A percentile compares a stretch with the other conserved stretches of the same genome.
Evolutionary conservation across 2,113 vertebrate species (phyloP).

Genomic region (Syngnathus scovelli): DNA sequence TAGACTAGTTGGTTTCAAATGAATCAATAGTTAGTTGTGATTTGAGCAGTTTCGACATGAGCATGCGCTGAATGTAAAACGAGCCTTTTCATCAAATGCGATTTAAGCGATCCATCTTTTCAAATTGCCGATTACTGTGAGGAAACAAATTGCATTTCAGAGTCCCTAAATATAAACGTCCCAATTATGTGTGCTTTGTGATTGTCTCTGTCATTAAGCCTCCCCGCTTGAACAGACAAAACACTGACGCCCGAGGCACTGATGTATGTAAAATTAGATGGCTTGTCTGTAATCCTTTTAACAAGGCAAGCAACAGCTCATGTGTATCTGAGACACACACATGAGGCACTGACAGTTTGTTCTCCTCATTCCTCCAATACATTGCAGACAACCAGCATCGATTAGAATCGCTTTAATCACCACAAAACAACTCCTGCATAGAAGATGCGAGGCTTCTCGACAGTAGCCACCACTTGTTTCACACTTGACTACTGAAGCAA

Average conservation of each 20-base stretch:
- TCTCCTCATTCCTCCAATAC: slow-evolving; percentile 32
- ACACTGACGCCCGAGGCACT: slow-evolving; percentile 24
- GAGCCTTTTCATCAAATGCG: not conserved
- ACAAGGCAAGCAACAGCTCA: slow-evolving; percentile 35
- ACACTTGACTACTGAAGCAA: slow-evolving; percentile 3
- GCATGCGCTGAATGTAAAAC: not conserved
- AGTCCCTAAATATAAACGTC: slow-evolving; percentile 14
- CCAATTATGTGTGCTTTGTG: slow-evolving; percentile 28
- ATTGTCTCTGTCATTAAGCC: slow-evolving; percentile 37
- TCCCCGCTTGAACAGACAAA: slow-evolving; percentile 41
- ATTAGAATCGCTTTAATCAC: slow-evolving; percentile 42
- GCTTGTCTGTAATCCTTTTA: slow-evolving; percentile 43
- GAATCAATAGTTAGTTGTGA: not conserved
- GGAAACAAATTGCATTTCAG: slow-evolving; percentile 16
- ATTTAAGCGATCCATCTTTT: not conserved
- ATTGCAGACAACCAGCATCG: slow-evolving; percentile 32
- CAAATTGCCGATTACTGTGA: slow-evolving; percentile 3
- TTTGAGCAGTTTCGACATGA: not conserved
- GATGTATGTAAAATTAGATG: slow-evolving; percentile 39
- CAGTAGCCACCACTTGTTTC: slow-evolving; percentile 6
- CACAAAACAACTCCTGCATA: slow-evolving; percentile 28
- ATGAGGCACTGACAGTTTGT: slow-evolving; percentile 36
- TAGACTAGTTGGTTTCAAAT: not conserved
- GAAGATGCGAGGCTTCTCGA: slow-evolving; percentile 19
- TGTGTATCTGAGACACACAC: slow-evolving; percentile 20